Conservation (phyloP, 2,888 invertebrate species). For the Neria commutata region DNA sequence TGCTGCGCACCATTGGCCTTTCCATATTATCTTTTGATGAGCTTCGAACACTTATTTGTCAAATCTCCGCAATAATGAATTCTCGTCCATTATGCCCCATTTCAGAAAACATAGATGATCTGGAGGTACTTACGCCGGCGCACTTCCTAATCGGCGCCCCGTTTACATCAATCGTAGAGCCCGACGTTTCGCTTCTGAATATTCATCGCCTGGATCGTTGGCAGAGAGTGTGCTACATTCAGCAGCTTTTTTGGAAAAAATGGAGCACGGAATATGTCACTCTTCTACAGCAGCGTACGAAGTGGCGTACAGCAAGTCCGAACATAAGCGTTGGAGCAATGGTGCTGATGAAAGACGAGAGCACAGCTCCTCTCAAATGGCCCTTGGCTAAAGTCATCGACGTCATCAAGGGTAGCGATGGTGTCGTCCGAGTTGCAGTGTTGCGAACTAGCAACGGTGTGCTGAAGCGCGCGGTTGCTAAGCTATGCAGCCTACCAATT, state of each 20-base stretch:
- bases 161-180: slow-evolving; percentile 11
- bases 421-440: not conserved
- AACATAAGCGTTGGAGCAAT: not conserved
- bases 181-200: slow-evolving; percentile 19
- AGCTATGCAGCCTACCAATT: slow-evolving; percentile 10
- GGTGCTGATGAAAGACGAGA: slow-evolving; percentile 19
- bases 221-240: slow-evolving; percentile 18
- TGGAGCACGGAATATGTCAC: slow-evolving; percentile 9
- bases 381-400: not conserved
- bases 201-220: slow-evolving; percentile 13
- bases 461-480: slow-evolving; percentile 12
- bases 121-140: too few relatives aligned
- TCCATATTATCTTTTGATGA: not conserved
- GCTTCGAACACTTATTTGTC: not conserved
- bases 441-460: slow-evolving; percentile 5
- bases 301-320: slow-evolving; percentile 13
- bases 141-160: too few relatives aligned
- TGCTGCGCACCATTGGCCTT: not conserved
- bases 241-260: slow-evolving; percentile 17
- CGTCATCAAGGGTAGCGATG: too few relatives aligned
- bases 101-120: too few relatives aligned
- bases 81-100: too few relatives aligned
- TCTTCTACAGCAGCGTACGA: slow-evolving; percentile 14
- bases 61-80: too few relatives aligned
- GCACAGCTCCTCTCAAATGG: slow-evolving; percentile 11